Evolutionary conservation across 2,888 invertebrate species (phyloP).

Genomic region (Oscheius sp.): DNA sequence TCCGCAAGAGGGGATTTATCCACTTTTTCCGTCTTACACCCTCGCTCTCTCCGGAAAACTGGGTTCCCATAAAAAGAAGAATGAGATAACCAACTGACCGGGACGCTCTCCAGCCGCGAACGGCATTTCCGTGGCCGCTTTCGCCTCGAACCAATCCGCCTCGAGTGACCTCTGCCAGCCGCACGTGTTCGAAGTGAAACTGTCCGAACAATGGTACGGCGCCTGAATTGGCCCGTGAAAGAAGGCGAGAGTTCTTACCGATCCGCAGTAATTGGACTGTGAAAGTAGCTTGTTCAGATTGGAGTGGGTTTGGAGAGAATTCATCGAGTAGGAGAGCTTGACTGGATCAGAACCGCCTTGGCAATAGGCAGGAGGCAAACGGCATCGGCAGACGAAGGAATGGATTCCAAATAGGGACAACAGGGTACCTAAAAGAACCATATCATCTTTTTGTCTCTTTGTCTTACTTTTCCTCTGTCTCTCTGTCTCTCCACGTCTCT

Average conservation of each 20-base stretch:
- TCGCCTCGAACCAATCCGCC: slow-evolving; percentile 50
- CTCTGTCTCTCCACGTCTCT: neutral
- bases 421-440: slow-evolving; percentile 48
- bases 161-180: slow-evolving; percentile 50
- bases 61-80: slow-evolving; percentile 6
- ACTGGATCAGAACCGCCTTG: slow-evolving; percentile 22
- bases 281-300: slow-evolving; percentile 22
- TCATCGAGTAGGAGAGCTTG: slow-evolving; percentile 37
- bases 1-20: slow-evolving; percentile 1
- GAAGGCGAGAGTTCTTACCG: neutral
- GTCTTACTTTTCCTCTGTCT: too few relatives aligned
- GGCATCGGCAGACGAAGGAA: slow-evolving; percentile 55
- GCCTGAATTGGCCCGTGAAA: neutral
- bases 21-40: neutral
- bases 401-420: slow-evolving; percentile 61
- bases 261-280: slow-evolving; percentile 12
- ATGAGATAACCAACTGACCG: slow-evolving; percentile 32
- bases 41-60: too few relatives aligned
- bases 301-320: slow-evolving; percentile 39
- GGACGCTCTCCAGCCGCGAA: slow-evolving; percentile 43
- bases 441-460: too few relatives aligned
- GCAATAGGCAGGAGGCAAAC: slow-evolving; percentile 50
- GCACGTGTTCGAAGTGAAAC: slow-evolving; percentile 36
- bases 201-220: slow-evolving; percentile 36
- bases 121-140: slow-evolving; percentile 41